Conservation (phyloP, 2,797 vertebrate genomes). For the Sciurus carolinensis region DNA sequence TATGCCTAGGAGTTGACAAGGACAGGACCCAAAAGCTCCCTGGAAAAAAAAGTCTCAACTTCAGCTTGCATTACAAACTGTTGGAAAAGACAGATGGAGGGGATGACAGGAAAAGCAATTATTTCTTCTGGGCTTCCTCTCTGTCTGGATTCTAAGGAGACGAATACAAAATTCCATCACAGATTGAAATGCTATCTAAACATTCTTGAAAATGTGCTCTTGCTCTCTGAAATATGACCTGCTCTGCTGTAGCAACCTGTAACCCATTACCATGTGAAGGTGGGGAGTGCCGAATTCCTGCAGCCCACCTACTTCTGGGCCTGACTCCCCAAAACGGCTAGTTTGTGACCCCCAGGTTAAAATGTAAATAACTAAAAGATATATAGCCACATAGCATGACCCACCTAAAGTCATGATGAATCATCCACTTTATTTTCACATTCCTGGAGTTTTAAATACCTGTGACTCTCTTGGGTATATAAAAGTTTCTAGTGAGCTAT, state of each 20-base stretch:
- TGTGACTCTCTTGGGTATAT: slow-evolving; percentile 14
- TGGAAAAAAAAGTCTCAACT: slow-evolving; percentile 41
- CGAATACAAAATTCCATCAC: slow-evolving; percentile 77
- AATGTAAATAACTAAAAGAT: slow-evolving; percentile 42
- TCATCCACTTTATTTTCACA: slow-evolving; percentile 60
- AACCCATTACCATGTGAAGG: slow-evolving; percentile 47
- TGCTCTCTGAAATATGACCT: slow-evolving; percentile 75
- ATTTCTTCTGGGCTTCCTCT: slow-evolving; percentile 77
- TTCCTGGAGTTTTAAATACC: slow-evolving; percentile 58
- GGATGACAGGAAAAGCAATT: slow-evolving; percentile 80
- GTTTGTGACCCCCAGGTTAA: background rate
- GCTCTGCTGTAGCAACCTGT: slow-evolving; percentile 48
- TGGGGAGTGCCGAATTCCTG: slow-evolving; percentile 62
- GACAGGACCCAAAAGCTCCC: slow-evolving; percentile 62
- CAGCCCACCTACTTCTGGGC: slow-evolving; percentile 18
- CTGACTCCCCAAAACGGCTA: background rate
- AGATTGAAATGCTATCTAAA: slow-evolving; percentile 82
- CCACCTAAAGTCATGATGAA: slow-evolving; percentile 43
- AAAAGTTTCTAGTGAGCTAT: slow-evolving; percentile 41
- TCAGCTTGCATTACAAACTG: slow-evolving; percentile 65
- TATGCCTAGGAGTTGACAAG: slow-evolving; percentile 42
- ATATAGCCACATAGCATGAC: background rate
- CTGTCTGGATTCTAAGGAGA: slow-evolving; percentile 83
- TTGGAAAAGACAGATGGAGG: slow-evolving; percentile 73
- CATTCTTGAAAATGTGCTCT: slow-evolving; percentile 77